Base-by-base conservation (phyloP, 2,113 vertebrate species). In the Sterrhoptilus dennistouni region DNA sequence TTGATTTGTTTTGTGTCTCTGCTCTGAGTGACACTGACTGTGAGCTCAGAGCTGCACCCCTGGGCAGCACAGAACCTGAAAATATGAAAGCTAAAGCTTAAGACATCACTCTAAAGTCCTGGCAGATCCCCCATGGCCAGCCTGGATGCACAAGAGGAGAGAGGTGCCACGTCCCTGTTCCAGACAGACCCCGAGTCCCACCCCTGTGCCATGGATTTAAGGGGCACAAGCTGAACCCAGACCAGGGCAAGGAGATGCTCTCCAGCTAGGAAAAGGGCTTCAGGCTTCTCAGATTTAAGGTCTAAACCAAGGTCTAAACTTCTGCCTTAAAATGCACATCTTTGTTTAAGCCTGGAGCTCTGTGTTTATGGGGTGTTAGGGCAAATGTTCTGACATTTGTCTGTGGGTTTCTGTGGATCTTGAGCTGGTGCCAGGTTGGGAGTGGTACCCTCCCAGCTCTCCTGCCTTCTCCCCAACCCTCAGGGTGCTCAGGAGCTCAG, bases 351-450 rank as follows among this genome's bases (percentile, higher is more conserved):
- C 54, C 14, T 17, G 54, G 42, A 95, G 83, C 79, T 93, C 75
- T n/a, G 54, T 64, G 85, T 90, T 95, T 86, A 12, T 24, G 60
- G n/a, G 77, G 68, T 29, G 90, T 28, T 77, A 74, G 90, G 93
- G 92, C 90, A 80, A 74, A 83, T 71, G 92, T 83, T 95, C 91
- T 60, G 89, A 77, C 71, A 50, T 40, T 81, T n/a, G 27, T 93
- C 76, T 95, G 75, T 35, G 84, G 57, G 54, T 79, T 96, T 85
- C 66, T 91, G 4, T 64, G 76, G 74, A 33, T 96, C 65, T 66
- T 74, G 94, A 90, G 59, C 57, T 60, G 49, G 20, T 0, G 22
- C 84, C 88, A 88, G n/a, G 50, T 56, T 82, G 66, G 70, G 74
- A 83, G 53, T 44, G 6, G 2, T 25, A 8, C 35, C 70, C 47